Conservation (phyloP, 2,888 invertebrate genomes). For the Melanotus villosus region DNA sequence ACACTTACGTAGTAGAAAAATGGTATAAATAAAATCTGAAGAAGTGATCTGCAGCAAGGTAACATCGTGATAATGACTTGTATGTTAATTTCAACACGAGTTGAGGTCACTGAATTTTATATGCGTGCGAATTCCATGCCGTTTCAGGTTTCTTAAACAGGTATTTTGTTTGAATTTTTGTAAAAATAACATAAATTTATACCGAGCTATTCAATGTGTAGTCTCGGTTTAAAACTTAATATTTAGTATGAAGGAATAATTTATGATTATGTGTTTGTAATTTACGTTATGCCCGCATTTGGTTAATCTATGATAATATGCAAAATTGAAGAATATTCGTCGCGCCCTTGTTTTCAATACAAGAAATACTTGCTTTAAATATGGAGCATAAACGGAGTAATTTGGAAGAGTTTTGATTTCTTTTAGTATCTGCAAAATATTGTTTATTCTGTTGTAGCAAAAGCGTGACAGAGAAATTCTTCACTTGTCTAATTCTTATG, state of each 20-base stretch:
- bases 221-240: too few species aligned
- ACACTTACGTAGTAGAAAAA: conserved; percentile 4
- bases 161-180: not conserved
- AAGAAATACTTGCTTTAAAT: too few species aligned
- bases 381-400: too few species aligned
- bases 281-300: not conserved
- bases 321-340: too few species aligned
- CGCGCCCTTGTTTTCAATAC: too few species aligned
- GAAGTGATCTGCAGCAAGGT: not conserved
- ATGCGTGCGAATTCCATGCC: not conserved
- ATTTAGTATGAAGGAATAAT: not conserved
- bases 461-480: too few species aligned
- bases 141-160: not conserved
- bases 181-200: not conserved
- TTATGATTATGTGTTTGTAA: too few species aligned
- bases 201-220: too few species aligned
- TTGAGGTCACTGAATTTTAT: conserved; percentile 13
- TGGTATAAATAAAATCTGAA: not conserved
- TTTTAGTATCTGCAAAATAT: too few species aligned
- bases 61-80: not conserved
- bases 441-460: too few species aligned
- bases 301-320: not conserved
- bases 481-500: too few species aligned
- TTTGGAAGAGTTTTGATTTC: too few species aligned
- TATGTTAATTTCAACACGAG: conserved; percentile 1